Conservation (phyloP, 2,888 invertebrate species). For the Acanthopleura granulata region DNA sequence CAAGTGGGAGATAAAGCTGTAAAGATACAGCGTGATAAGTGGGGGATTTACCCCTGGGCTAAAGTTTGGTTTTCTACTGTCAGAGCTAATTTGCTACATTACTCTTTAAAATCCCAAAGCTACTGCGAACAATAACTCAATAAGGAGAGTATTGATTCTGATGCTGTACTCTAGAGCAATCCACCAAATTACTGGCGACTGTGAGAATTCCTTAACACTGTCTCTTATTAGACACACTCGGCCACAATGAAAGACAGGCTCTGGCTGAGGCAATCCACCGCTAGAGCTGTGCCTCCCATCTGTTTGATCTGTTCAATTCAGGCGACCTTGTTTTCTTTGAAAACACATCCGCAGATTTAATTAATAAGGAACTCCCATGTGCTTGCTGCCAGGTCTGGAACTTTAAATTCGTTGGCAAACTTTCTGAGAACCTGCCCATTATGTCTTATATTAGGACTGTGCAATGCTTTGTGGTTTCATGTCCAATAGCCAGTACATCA, state of each 20-base stretch:
- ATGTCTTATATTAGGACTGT: no score
- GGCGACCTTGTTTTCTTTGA: no score
- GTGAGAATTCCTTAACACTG: neutral
- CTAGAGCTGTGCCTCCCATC: no score
- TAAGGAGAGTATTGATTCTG: conserved; percentile 8
- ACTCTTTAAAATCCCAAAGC: conserved; percentile 16
- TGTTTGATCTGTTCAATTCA: no score
- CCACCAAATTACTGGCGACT: neutral
- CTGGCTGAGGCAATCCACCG: no score
- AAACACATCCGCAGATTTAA: no score
- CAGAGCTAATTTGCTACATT: conserved; percentile 18
- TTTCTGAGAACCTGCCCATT: no score
- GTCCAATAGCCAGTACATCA: no score
- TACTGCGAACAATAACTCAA: conserved; percentile 16
- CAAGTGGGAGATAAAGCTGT: conserved; percentile 2
- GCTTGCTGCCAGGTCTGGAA: no score
- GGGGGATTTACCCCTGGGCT: neutral
- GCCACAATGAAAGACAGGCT: neutral
- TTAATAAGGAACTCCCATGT: no score
- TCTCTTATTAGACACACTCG: neutral
- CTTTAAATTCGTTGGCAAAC: no score
- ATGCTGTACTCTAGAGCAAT: neutral
- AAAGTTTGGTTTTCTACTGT: conserved; percentile 16
- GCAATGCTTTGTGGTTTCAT: no score
- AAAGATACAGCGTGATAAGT: neutral